Evolutionary conservation across 1,140 invertebrate species (phyloP).

Genomic region (Drosophila tsacasi): DNA sequence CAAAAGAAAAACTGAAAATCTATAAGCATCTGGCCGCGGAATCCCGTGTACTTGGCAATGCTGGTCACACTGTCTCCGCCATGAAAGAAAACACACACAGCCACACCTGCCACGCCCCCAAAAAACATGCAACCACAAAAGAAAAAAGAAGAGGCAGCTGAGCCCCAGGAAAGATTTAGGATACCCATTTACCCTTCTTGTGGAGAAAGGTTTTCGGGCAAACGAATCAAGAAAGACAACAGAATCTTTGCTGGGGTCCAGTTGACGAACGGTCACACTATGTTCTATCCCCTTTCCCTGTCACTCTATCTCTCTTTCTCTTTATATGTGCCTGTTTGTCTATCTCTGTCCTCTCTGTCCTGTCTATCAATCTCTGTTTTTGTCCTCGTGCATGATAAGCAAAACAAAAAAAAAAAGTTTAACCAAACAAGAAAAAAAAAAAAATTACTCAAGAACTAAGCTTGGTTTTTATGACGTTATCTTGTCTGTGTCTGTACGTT

Average conservation of each 20-base stretch:
- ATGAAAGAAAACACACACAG: slow-evolving; percentile 28
- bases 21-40: slow-evolving; percentile 85
- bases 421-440: neutral
- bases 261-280: slow-evolving; percentile 16
- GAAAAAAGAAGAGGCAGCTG: slow-evolving; percentile 13
- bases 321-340: slow-evolving; percentile 37
- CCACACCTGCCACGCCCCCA: slow-evolving; percentile 22
- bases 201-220: neutral
- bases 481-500: slow-evolving; percentile 59
- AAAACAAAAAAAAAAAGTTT: slow-evolving; percentile 7
- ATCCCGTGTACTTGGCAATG: slow-evolving; percentile 85
- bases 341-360: slow-evolving; percentile 31
- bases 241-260: slow-evolving; percentile 41
- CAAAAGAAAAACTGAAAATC: slow-evolving; percentile 67
- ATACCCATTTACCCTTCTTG: neutral
- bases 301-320: slow-evolving; percentile 16
- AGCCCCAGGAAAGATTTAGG: slow-evolving; percentile 31
- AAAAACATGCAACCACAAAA: slow-evolving; percentile 3
- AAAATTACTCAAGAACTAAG: slow-evolving; percentile 10
- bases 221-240: neutral
- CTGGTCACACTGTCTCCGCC: slow-evolving; percentile 50
- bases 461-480: slow-evolving; percentile 35
- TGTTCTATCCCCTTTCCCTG: slow-evolving; percentile 23
- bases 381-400: slow-evolving; percentile 58
- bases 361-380: slow-evolving; percentile 26